These are phyloP conservation scores for Agrochola circellaris DNA, from an alignment of 2,888 invertebrate genomes.

Conservation along the genomic window DNA sequence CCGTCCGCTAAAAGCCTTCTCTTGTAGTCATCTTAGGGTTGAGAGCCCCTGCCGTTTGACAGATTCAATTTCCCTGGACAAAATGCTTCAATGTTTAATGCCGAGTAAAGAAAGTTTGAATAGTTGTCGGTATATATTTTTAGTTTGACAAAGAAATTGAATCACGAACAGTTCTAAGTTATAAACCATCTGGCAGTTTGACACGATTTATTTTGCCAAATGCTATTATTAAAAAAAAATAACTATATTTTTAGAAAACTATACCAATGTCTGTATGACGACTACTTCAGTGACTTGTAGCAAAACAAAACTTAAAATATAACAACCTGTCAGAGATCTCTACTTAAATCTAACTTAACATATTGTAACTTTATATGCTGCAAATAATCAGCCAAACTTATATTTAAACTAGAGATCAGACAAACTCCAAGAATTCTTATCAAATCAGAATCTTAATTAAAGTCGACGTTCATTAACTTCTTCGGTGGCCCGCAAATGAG, in stretches of 20 bases:
- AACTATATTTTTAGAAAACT: not conserved
- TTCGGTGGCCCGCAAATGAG: slow-evolving; percentile 79
- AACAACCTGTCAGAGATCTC: not conserved
- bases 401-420: slow-evolving; percentile 50
- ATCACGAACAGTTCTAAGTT: too few relatives aligned
- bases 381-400: slow-evolving; percentile 21
- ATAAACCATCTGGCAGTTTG: not conserved
- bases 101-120: slow-evolving; percentile 37
- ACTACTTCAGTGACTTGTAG: not conserved
- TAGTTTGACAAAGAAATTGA: not conserved
- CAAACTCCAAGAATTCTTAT: slow-evolving; percentile 70
- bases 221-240: not conserved
- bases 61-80: slow-evolving; percentile 82
- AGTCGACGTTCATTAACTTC: slow-evolving; percentile 77
- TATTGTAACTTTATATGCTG: not conserved
- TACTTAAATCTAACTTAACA: not conserved
- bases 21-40: slow-evolving; percentile 76
- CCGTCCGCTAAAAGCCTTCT: slow-evolving; percentile 80
- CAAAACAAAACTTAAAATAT: not conserved
- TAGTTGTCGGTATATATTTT: not conserved
- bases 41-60: slow-evolving; percentile 73
- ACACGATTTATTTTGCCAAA: not conserved
- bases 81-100: slow-evolving; percentile 69
- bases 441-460: slow-evolving; percentile 78
- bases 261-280: too few relatives aligned